Conservation (phyloP, 2,113 vertebrate genomes). For the Crotophaga sulcirostris region DNA sequence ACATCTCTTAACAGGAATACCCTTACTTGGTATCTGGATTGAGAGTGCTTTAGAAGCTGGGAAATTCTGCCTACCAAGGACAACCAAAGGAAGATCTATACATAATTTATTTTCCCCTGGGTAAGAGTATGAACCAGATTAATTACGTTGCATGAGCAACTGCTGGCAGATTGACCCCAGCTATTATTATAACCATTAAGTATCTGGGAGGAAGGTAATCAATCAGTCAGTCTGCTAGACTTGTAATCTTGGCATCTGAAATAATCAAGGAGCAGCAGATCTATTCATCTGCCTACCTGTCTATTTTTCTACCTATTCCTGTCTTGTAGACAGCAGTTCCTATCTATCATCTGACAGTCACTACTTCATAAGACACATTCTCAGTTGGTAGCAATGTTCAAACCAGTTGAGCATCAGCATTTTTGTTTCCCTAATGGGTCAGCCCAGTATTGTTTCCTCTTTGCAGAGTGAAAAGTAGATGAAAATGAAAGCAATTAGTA, state of each 20-base stretch:
- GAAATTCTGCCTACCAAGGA: conserved; percentile 5
- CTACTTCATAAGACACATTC: not conserved
- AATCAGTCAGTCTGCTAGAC: conserved; percentile 13
- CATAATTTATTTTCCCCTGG: conserved; percentile 46
- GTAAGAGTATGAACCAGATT: conserved; percentile 35
- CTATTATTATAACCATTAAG: conserved; percentile 46
- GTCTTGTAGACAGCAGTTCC: not conserved
- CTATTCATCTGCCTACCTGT: not conserved
- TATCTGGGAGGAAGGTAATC: not conserved
- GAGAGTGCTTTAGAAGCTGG: not conserved
- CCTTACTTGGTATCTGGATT: not conserved
- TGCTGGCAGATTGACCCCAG: conserved; percentile 22
- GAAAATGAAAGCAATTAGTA: not conserved
- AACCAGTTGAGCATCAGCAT: not conserved
- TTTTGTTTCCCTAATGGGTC: not conserved
- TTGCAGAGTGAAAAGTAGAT: not conserved
- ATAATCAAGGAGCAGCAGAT: not conserved
- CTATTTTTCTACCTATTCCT: not conserved
- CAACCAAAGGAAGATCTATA: not conserved
- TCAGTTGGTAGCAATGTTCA: not conserved
- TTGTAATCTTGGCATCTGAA: conserved; percentile 10
- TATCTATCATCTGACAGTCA: not conserved
- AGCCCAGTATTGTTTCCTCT: not conserved
- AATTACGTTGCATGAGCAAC: conserved; percentile 38
- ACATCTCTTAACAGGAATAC: not conserved